These are phyloP conservation scores for Drosophila sproati DNA, from an alignment of 1,140 invertebrate genomes.

Conservation along the genomic window DNA sequence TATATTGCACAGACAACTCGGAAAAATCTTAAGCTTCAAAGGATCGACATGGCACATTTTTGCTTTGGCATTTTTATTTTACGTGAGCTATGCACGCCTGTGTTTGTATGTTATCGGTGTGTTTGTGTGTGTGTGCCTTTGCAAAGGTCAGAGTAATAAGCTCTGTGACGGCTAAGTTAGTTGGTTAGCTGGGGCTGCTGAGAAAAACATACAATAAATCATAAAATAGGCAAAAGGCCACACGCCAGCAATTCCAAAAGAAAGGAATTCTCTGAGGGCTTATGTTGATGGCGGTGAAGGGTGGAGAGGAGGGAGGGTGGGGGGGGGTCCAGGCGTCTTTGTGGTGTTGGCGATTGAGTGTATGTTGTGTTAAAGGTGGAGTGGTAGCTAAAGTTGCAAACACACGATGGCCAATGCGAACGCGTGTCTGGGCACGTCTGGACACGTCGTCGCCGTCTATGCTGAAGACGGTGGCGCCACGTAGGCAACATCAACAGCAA, in stretches of 20 bases:
- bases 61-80: slow-evolving; percentile 23
- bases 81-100: slow-evolving; percentile 3
- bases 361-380: not conserved
- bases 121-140: slow-evolving; percentile 22
- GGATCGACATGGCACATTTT: slow-evolving; percentile 35
- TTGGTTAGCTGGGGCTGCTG: slow-evolving; percentile 40
- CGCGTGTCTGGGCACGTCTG: slow-evolving; percentile 65
- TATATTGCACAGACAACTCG: slow-evolving; percentile 6
- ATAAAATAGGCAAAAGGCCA: slow-evolving; percentile 72
- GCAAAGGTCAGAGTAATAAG: slow-evolving; percentile 75
- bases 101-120: slow-evolving; percentile 6
- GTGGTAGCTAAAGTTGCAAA: not conserved
- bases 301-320: not conserved
- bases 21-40: slow-evolving; percentile 9
- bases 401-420: slow-evolving; percentile 24
- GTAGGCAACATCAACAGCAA: slow-evolving; percentile 37
- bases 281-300: no score
- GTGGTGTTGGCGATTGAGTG: not conserved
- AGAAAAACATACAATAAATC: slow-evolving; percentile 77
- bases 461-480: slow-evolving; percentile 59
- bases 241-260: slow-evolving; percentile 9
- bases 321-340: no score
- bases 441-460: slow-evolving; percentile 57
- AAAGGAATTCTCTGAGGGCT: not conserved
- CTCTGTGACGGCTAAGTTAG: slow-evolving; percentile 52